Percentiles rank a stretch among this genome's conserved stretches.
Conservation (phyloP, 2,888 invertebrate species). For the Drosophila cognata region DNA sequence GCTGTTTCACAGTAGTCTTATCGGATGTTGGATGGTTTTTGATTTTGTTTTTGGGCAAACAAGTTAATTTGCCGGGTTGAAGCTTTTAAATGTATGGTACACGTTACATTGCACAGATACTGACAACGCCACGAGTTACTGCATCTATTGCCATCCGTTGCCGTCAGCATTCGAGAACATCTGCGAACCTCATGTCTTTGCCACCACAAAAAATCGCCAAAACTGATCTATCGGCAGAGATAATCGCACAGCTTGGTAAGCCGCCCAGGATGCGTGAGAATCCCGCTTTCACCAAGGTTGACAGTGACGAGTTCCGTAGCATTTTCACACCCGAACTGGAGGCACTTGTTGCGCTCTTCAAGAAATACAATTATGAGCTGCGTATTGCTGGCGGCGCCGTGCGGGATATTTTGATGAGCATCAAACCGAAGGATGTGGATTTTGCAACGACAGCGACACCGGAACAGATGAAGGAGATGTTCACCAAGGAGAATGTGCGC, state of each 20-base stretch:
- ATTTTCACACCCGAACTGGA: constrained; percentile 93
- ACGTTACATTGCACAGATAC: constrained; percentile 15
- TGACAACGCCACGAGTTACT: constrained; percentile 9
- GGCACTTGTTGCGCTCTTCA: constrained; percentile 90
- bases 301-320: constrained; percentile 90
- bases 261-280: constrained; percentile 85
- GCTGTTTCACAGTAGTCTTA: constrained; percentile 12
- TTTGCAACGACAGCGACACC: constrained; percentile 99
- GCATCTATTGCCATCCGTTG: constrained; percentile 4
- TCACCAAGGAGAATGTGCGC: constrained; percentile 92
- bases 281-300: constrained; percentile 90
- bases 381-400: constrained; percentile 99
- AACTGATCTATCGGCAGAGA: constrained; percentile 41
- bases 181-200: constrained; percentile 36
- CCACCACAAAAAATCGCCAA: constrained; percentile 17
- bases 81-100: constrained; percentile 41
- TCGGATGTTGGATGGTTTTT: not conserved
- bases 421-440: constrained; percentile 95
- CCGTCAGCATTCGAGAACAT: constrained; percentile 8
- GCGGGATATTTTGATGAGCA: constrained; percentile 92
- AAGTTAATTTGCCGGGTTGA: not conserved
- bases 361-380: constrained; percentile 92
- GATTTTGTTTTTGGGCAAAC: not conserved
- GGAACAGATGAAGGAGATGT: constrained; percentile 97
- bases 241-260: constrained; percentile 63